Evolutionary conservation across 2,888 invertebrate species (phyloP), one percentile per base, ranked within the genome.

Genomic region (Pseudanteris insignis): DNA sequence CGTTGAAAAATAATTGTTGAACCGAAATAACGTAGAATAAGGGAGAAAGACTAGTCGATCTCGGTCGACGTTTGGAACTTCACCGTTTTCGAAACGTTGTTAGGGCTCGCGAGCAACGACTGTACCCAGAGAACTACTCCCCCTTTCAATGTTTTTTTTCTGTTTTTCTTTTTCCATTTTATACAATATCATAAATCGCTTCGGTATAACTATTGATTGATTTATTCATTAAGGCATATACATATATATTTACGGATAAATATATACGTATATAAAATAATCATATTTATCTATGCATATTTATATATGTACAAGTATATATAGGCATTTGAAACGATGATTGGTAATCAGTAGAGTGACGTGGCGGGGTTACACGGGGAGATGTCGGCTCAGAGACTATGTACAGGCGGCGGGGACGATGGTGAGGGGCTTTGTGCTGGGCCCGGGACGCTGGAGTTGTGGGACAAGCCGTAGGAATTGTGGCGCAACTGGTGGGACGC

Each of bases 321-420:
- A 69, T 67, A 69, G 65, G 66, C 62, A 59, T 3, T 21, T 7
- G 21, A 21, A 66, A 64, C 64, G 64, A 61, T 61, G 43, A 32
- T 40, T 47, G 28, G 33, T 60, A 66, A 40, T 59, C n/a, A n/a
- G 62, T 60, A 55, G 48, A 64, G 59, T 61, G 64, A 53, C 53
- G 50, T 51, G 64, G 30, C 46, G 64, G 66, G 67, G 64, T 66
- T 47, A 67, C 67, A 65, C 65, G 51, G 58, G 65, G 67, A 64
- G 65, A 65, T 64, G 67, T 68, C 66, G 68, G 67, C 67, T 70
- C 78, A 79, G 70, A 79, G 76, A 74, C 75, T 79, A 79, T 79
- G 78, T 79, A 79, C 79, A 78, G 79, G 79, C 70, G 79, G 73
- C 41, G 79, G 78, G 69, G 79, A 79, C 58, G 79, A 75, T 64